These are phyloP conservation scores for Ceratina japonica DNA, from an alignment of 1,140 invertebrate genomes.

Conservation along the genomic window DNA sequence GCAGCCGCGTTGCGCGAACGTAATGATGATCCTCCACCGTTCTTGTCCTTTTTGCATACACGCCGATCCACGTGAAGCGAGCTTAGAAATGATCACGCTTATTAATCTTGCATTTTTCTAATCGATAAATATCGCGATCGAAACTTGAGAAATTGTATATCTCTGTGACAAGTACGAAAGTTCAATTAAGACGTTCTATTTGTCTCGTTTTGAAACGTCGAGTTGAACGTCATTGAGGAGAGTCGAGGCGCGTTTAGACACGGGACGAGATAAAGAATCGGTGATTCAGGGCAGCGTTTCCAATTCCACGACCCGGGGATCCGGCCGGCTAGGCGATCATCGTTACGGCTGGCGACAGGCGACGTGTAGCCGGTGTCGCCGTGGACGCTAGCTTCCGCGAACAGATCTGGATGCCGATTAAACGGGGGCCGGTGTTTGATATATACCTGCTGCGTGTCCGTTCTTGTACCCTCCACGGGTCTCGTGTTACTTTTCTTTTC, in stretches of 20 bases:
- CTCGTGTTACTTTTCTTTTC: slow-evolving; percentile 37
- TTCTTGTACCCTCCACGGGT: not conserved
- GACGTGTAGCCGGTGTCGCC: slow-evolving; percentile 27
- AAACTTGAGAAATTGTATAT: too few species aligned
- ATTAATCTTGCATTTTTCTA: too few species aligned
- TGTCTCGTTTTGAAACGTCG: too few species aligned
- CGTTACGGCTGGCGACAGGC: not conserved
- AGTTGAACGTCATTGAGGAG: not conserved
- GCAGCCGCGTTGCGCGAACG: slow-evolving; percentile 31
- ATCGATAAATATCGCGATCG: too few species aligned
- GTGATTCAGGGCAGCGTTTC: not conserved
- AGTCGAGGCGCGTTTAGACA: not conserved
- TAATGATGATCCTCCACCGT: slow-evolving; percentile 44
- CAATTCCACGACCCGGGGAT: not conserved
- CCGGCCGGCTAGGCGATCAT: not conserved
- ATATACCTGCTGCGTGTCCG: slow-evolving; percentile 17
- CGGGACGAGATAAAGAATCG: not conserved
- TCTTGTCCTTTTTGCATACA: not conserved
- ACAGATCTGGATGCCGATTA: slow-evolving; percentile 47
- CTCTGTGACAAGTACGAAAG: too few species aligned
- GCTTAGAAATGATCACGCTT: too few species aligned
- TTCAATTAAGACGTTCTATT: too few species aligned
- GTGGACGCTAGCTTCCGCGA: slow-evolving; percentile 23
- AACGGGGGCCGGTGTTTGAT: slow-evolving; percentile 27
- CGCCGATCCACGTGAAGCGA: too few species aligned